These are phyloP conservation scores for Archegozetes longisetosus DNA, from an alignment of 1,140 invertebrate genomes.

Conservation along the genomic window DNA sequence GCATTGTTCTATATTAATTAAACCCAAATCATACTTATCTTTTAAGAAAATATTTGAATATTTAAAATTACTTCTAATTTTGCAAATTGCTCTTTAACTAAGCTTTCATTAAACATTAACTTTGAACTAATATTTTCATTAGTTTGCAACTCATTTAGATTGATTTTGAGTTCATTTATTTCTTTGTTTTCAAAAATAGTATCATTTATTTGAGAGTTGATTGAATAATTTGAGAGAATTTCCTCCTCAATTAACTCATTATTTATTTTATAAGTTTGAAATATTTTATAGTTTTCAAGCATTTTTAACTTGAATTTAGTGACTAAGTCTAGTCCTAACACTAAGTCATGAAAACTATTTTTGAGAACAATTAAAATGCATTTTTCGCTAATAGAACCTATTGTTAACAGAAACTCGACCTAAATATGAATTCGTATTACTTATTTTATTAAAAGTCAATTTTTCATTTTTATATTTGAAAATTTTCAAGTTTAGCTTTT, in stretches of 20 bases:
- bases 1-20: conserved; percentile 2
- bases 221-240: not conserved
- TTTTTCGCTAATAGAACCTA: not conserved
- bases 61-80: not conserved
- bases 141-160: not conserved
- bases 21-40: not conserved
- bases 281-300: not conserved
- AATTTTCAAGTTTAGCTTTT: not conserved
- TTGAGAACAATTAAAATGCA: not conserved
- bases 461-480: not conserved
- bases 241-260: not conserved
- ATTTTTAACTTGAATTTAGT: not conserved
- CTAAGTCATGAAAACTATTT: not conserved
- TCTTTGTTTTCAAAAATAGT: not conserved
- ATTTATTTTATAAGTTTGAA: not conserved
- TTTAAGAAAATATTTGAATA: not conserved
- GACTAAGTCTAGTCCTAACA: not conserved
- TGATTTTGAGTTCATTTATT: not conserved
- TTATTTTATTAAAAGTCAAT: not conserved
- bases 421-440: not conserved
- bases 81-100: not conserved
- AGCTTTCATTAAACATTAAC: no score
- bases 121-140: not conserved
- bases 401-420: not conserved
- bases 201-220: not conserved